Evolutionary conservation across 2,888 invertebrate species (phyloP), one percentile per base, ranked within the genome.

Genomic region (Tetanocera ferruginea): DNA sequence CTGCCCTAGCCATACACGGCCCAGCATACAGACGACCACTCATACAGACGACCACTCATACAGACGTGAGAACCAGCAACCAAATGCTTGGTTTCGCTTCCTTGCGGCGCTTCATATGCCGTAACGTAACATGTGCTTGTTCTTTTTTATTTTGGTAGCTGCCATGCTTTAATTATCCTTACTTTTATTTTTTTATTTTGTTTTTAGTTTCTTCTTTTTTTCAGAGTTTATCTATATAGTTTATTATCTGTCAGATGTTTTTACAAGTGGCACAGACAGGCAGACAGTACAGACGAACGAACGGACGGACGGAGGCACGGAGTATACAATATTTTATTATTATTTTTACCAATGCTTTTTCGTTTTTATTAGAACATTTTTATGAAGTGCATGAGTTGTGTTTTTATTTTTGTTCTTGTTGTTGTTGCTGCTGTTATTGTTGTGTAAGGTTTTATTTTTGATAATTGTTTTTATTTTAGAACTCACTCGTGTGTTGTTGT

Each of bases 121-220:
- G 49, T 69, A 51, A 49, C 51, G 51, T 69, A 28, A 49, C 49
- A 23, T 28, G 23, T n/a, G 49, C 67, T 25, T 69, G 43, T 69
- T 25, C 6, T 49, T 67, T 34, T 28, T 25, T 49, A 9, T 51
- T 51, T 49, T 51, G 11, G 17, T 23, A 17, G 51, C 49, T 43
- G 69, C 69, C 49, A 69, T 31, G 49, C 31, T 55, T 73, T 62
- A 73, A 73, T 73, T 73, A 73, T 73, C 60, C 73, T 73, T 49
- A n/a, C 49, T 11, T 43, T 62, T 62, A 17, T 73, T 57, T 62
- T 62, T 25, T 73, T 57, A 6, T 52, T 55, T 43, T 11, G 43
- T 43, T 43, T 43, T 3, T n/a, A n/a, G n/a, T n/a, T 43, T 43
- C 14, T 43, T 43, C 11, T 11, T 11, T 43, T 43, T 43, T 43